Evolutionary conservation across 2,797 vertebrate genomes (phyloP).

Genomic region (Simalia tracyae): DNA sequence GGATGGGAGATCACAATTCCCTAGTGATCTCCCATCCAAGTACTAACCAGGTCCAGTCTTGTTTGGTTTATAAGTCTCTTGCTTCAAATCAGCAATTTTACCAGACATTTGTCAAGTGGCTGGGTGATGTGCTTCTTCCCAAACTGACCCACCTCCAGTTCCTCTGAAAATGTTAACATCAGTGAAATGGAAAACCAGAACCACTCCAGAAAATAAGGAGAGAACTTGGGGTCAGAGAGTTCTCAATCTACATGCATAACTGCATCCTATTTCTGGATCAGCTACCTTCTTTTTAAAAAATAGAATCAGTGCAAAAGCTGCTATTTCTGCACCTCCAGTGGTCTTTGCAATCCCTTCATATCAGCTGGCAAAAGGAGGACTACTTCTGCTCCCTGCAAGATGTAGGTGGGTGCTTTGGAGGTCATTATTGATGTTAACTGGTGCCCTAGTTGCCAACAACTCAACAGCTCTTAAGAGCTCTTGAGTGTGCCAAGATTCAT

Average conservation of each 20-base stretch:
- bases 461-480: not conserved
- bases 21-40: too few species aligned
- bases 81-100: too few species aligned
- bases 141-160: too few species aligned
- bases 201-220: too few species aligned
- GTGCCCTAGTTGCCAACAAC: not conserved
- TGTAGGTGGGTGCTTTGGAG: not conserved
- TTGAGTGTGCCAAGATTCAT: slow-evolving; percentile 20
- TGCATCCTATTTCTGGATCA: not conserved
- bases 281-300: not conserved
- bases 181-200: too few species aligned
- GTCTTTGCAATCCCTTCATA: not conserved
- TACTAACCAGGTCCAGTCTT: too few species aligned
- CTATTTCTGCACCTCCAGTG: not conserved
- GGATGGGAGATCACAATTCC: too few species aligned
- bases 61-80: too few species aligned
- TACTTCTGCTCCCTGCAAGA: not conserved
- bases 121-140: too few species aligned
- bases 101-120: too few species aligned
- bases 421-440: not conserved
- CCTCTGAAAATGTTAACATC: too few species aligned
- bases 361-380: not conserved
- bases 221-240: too few species aligned
- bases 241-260: not conserved
- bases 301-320: not conserved